Conservation (phyloP, 2,888 invertebrate genomes). For the Agrotis exclamationis region DNA sequence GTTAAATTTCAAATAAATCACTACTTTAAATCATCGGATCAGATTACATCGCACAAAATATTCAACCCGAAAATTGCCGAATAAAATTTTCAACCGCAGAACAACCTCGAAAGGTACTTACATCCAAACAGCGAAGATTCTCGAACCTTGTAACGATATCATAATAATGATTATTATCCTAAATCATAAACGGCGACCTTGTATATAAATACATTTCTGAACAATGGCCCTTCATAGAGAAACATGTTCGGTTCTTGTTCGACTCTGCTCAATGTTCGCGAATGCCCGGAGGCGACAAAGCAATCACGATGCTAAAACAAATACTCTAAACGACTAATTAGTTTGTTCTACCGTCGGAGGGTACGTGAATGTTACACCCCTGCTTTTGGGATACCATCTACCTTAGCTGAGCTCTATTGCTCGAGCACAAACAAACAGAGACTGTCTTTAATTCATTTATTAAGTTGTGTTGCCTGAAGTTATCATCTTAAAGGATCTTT, state of each 20-base stretch:
- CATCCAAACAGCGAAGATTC: not conserved
- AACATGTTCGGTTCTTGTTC: constrained; percentile 67
- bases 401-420: not conserved
- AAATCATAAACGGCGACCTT: constrained; percentile 33
- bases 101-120: not conserved
- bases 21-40: not conserved
- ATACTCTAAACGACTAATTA: constrained; percentile 88
- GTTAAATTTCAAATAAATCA: not conserved
- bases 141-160: constrained; percentile 16
- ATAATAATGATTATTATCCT: constrained; percentile 20
- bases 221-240: constrained; percentile 61
- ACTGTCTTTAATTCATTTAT: constrained; percentile 26
- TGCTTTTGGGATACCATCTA: constrained; percentile 38
- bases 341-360: constrained; percentile 82
- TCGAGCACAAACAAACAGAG: constrained; percentile 14
- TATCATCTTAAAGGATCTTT: too few relatives aligned
- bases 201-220: constrained; percentile 46
- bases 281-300: constrained; percentile 77
- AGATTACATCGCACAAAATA: constrained; percentile 1
- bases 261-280: constrained; percentile 67
- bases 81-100: not conserved
- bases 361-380: constrained; percentile 65
- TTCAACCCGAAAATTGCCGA: not conserved
- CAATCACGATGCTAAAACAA: constrained; percentile 83
- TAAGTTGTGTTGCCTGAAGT: constrained; percentile 12